These are phyloP conservation scores for Cyrtodaria siliqua DNA, from an alignment of 2,888 invertebrate species.

Conservation along the genomic window DNA sequence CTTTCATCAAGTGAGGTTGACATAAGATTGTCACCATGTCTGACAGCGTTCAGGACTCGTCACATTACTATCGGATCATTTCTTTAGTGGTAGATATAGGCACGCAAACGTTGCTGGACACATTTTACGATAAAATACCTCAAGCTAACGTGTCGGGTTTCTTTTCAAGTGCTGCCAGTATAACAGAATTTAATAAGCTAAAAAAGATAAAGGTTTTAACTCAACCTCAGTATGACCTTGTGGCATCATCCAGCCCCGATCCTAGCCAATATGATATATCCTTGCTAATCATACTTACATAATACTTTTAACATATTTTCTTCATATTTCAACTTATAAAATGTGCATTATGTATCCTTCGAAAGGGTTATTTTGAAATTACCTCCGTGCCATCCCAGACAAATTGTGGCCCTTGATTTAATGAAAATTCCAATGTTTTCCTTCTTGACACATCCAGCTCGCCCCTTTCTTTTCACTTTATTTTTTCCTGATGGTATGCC, in stretches of 20 bases:
- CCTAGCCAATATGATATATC: slow-evolving; percentile 22
- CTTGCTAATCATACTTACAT: slow-evolving; percentile 16
- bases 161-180: not conserved
- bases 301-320: too few relatives aligned
- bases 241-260: slow-evolving; percentile 17
- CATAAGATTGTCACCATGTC: not conserved
- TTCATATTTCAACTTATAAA: too few relatives aligned
- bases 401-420: too few relatives aligned
- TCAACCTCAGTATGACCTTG: not conserved
- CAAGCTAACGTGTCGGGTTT: not conserved
- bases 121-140: slow-evolving; percentile 5
- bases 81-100: slow-evolving; percentile 16
- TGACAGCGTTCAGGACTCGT: slow-evolving; percentile 4
- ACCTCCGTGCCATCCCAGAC: too few relatives aligned
- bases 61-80: slow-evolving; percentile 13
- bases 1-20: too few relatives aligned
- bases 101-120: slow-evolving; percentile 13
- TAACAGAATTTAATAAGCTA: slow-evolving; percentile 3
- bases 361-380: too few relatives aligned
- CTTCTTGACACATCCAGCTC: too few relatives aligned
- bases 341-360: too few relatives aligned
- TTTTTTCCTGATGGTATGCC: too few relatives aligned
- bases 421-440: too few relatives aligned
- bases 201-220: not conserved
- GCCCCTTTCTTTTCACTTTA: too few relatives aligned